Conservation (phyloP, 2,888 invertebrate species). For the Masnerella sp. region DNA sequence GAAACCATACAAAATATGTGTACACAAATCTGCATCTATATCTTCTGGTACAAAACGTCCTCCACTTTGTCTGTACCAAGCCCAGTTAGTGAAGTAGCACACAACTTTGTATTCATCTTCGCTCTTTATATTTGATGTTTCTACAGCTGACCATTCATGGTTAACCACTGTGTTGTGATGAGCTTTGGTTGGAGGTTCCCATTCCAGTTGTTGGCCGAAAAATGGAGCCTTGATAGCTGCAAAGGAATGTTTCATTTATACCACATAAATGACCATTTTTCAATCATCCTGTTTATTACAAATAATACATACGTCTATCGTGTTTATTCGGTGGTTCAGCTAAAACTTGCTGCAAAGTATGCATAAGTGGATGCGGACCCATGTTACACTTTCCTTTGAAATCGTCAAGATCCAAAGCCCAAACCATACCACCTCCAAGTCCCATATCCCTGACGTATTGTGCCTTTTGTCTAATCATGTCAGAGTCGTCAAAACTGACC, state of each 20-base stretch:
- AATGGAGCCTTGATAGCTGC: constrained; percentile 67
- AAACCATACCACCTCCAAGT: constrained; percentile 93
- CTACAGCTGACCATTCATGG: constrained; percentile 37
- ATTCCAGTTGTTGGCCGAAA: constrained; percentile 67
- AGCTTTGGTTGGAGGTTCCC: constrained; percentile 60
- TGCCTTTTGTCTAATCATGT: constrained; percentile 88
- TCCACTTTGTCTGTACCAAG: constrained; percentile 91
- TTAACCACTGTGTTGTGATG: constrained; percentile 17
- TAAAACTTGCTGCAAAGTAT: constrained; percentile 86
- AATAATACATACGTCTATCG: constrained; percentile 68
- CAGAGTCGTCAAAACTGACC: constrained; percentile 92
- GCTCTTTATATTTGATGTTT: constrained; percentile 23
- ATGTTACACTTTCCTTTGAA: constrained; percentile 87
- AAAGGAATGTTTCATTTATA: not conserved
- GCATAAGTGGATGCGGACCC: constrained; percentile 88
- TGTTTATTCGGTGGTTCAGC: constrained; percentile 77
- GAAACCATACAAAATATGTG: constrained; percentile 95
- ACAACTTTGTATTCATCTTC: constrained; percentile 85
- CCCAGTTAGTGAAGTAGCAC: constrained; percentile 96
- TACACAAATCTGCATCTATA: constrained; percentile 91
- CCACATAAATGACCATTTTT: too few species aligned
- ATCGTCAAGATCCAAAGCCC: constrained; percentile 94
- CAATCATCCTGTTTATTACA: too few species aligned
- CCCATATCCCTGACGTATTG: constrained; percentile 86
- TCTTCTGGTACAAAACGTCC: constrained; percentile 90